These are phyloP conservation scores for Strongylocentrotus purpuratus DNA, from an alignment of 35 echinoderm and acorn worm genomes.

Conservation along the genomic window DNA sequence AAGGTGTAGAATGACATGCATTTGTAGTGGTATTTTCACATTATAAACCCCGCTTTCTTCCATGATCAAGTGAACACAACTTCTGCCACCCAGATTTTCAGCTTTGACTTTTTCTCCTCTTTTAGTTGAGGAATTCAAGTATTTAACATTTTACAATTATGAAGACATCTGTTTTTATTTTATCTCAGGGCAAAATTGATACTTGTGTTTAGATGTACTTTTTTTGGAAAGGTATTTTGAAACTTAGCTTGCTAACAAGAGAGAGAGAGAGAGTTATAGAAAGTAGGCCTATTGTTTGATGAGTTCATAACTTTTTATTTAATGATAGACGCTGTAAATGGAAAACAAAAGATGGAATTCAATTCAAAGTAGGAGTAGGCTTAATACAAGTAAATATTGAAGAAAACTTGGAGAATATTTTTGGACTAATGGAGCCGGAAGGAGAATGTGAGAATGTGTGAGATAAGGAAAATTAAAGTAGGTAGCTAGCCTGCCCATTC, in stretches of 20 bases:
- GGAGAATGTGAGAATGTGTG: too few relatives aligned
- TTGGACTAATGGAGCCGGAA: too few relatives aligned
- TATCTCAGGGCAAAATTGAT: neutral
- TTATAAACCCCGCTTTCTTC: constrained; percentile 9
- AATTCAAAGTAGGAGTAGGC: too few relatives aligned
- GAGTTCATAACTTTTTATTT: too few relatives aligned
- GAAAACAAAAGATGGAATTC: too few relatives aligned
- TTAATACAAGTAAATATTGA: too few relatives aligned
- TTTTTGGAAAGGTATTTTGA: neutral
- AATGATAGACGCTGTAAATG: too few relatives aligned
- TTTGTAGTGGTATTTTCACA: constrained; percentile 53
- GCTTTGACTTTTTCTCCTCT: neutral
- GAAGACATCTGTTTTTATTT: constrained; percentile 8
- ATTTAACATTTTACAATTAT: neutral
- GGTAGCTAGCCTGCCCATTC: too few relatives aligned
- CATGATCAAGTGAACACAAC: neutral
- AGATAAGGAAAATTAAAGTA: too few relatives aligned
- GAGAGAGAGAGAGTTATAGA: too few relatives aligned
- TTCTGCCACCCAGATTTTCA: constrained; percentile 36
- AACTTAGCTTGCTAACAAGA: neutral
- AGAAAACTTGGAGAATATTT: too few relatives aligned
- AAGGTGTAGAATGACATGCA: constrained; percentile 25
- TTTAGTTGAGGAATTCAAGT: neutral
- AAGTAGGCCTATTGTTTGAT: too few relatives aligned
- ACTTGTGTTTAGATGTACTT: neutral